Base-by-base conservation (phyloP, 2,797 vertebrate species). In the Chaetodon trifasciatus region DNA sequence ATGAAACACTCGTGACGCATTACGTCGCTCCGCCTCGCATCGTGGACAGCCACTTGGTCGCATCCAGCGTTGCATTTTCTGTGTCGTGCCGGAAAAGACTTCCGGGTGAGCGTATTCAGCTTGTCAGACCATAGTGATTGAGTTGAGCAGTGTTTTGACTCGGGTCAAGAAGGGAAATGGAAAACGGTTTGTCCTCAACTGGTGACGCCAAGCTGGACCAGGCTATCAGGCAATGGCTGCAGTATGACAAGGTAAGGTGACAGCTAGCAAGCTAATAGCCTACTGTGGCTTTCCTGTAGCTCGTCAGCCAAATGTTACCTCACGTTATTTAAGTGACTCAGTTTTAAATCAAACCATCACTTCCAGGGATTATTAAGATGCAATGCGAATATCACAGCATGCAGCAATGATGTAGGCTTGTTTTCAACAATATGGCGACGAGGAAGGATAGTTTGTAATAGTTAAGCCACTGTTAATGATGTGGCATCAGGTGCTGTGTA, bases 161-260 rank as follows among this genome's bases (percentile, higher is more conserved):
- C 46, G 4, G 12, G 1, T 8, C 1, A 10, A 44, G 52, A 63
- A 12, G 23, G 42, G 75, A 80, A 35, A 96, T 96, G 96, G 94
- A 94, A 1, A 92, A 81, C 21, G 61, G 40, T 17, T 32, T 64
- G 44, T 62, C 78, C 16, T 49, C 60, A 0, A 88, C 86, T 3
- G 94, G 89, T 0, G 94, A 95, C 46, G 10, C 15, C 0, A 58
- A 68, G 35, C 74, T 96, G 72, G 91, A 95, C 57, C 74, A 78
- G 16, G 96, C 94, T 10, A 74, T 96, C 72, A 84, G 0, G n/a
- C 94, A 85, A 80, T 99, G 98, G 98, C 86, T 98, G 58, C 92
- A 74, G 28, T 96, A 95, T 90, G 97, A 99, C 84, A 91, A 97
- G 97, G 97, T 98, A 82, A 95, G 91, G 35, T 39, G 70, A 50